Base-by-base conservation (phyloP, 1,140 invertebrate genomes). In the Tetramorium simillimum region DNA sequence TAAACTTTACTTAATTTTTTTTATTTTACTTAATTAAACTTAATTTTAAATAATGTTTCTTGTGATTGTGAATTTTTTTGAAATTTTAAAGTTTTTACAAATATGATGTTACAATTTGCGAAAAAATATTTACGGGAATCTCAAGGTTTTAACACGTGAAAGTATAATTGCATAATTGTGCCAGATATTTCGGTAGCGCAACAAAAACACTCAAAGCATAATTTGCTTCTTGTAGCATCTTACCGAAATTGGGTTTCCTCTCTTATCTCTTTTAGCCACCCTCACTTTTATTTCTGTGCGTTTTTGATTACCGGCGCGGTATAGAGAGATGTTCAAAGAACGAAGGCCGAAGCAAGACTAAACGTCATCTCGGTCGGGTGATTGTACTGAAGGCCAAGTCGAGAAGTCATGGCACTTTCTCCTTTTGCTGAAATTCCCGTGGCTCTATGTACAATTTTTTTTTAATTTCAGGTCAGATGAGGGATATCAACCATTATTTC, bases 351-450 rank as follows among this genome's bases (percentile, higher is more conserved):
- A 70, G 86, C 40, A 21, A 89, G 63, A 92, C 89, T 91, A 85
- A 85, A 67, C 78, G 70, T 12, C 21, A 76, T 21, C n/a, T 21
- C 21, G 24, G 10, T 24, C 56, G 75, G 24, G 82, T 81, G 65
- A 88, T 75, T 86, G 72, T 82, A 87, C 9, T 62, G 60, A 86
- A 85, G 49, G 24, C 56, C 28, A 58, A 51, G 33, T 24, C 77
- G 89, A 73, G 69, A 89, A 92, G 88, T 88, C 69, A 75, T 89
- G 75, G 51, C 53, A 92, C 93, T 93, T 93, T 93, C 93, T 93
- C 92, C 75, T 69, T 69, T 18, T 53, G 37, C 60, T 51, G 28
- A 67, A 46, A 43, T 65, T 46, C 49, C 28, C 28, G 12, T 46
- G 9, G 28, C 14, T 18, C 10, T 14, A 53, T 56, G 4, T 0